Evolutionary conservation across 1,140 invertebrate species (phyloP), one percentile per base, ranked within the genome.

Genomic region (Atta texana): DNA sequence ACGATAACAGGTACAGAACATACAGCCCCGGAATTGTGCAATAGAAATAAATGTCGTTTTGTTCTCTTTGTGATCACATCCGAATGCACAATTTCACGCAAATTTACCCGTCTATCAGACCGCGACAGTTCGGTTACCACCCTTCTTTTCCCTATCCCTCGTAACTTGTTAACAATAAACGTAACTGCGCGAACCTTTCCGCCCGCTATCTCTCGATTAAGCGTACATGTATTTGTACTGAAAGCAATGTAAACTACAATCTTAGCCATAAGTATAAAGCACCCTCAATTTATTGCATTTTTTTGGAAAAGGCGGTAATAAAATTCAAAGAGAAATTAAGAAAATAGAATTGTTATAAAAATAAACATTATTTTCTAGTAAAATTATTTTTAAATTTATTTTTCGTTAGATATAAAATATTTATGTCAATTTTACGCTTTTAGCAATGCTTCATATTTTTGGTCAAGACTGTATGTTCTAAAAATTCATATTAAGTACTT

Each of bases 41-140:
- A 44, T 12, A 61, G 28, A 49, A 66, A 63, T 76, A 64, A 64
- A 55, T 76, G 68, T 81, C 87, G 18, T 86, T 89, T 77, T 77
- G 39, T 49, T 44, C 21, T 77, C 61, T 53, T 18, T 81, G 24
- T 63, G 81, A 82, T 61, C 55, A 51, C 57, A n/a, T 21, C 8
- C 49, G 76, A 51, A 28, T 24, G 77, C 31, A 72, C 78, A 82
- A 82, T 82, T 82, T 72, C 78, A 59, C 51, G 66, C 66, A 72
- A 82, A 82, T 82, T 82, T 49, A 59, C 51, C 3, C 66, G 31
- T 57, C 51, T 31, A 44, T 57, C 66, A 28, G 24, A 18, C 24
- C 78, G 53, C 53, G 69, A 61, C 34, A 53, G 63, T 68, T 51
- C 14, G n/a, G 66, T 69, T 69, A 69, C 21, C 66, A 66, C 34